phyloP scores from a whole-genome alignment of 2,888 invertebrate species.

The Dioctria linearis region DNA sequence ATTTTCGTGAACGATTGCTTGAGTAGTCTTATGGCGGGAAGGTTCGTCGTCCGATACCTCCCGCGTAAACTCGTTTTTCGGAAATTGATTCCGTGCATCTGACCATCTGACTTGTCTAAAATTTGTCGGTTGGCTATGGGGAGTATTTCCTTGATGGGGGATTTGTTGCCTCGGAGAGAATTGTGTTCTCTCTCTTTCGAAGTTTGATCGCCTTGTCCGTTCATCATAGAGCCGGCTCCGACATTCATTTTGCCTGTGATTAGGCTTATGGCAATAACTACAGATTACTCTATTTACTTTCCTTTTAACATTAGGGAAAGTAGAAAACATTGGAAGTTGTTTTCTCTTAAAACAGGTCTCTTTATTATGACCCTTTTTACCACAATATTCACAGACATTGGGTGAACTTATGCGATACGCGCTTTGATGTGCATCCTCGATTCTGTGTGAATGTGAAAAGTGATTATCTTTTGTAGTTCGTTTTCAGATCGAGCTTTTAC shows the following conservation, averaged over 20 bases:
- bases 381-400: not conserved
- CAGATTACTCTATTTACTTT: not conserved
- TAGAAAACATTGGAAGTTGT: not conserved
- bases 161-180: not conserved
- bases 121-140: too few relatives aligned
- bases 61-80: too few relatives aligned
- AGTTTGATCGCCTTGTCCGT: too few relatives aligned
- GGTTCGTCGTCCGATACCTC: too few relatives aligned
- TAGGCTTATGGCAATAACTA: not conserved
- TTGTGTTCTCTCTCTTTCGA: not conserved
- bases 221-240: not conserved
- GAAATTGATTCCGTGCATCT: too few relatives aligned
- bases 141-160: too few relatives aligned
- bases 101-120: too few relatives aligned
- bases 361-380: not conserved
- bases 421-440: not conserved
- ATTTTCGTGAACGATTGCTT: too few relatives aligned
- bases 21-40: too few relatives aligned
- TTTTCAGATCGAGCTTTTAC: not conserved
- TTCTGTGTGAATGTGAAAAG: not conserved
- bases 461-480: not conserved
- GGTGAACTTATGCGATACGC: too few relatives aligned
- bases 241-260: not conserved
- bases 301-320: not conserved
- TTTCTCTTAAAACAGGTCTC: constrained; percentile 6